Base-by-base conservation (phyloP, 2,113 vertebrate genomes). In the Chloropsis hardwickii region DNA sequence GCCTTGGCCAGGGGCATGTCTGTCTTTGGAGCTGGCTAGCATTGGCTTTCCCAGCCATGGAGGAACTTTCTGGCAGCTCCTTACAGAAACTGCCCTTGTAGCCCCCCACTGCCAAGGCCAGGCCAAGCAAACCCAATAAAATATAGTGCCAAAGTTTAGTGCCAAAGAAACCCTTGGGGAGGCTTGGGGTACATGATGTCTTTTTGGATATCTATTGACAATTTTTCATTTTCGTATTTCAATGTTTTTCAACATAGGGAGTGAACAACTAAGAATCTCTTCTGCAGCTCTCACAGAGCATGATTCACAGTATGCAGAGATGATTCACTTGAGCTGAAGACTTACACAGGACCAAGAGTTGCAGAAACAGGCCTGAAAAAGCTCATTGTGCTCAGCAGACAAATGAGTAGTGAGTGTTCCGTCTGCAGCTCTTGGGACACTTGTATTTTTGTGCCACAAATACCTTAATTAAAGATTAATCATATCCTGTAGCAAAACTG, bases 401-500 rank as follows among this genome's bases (percentile, higher is more conserved):
- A 87, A 84, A 80, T 47, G 11, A 88, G 74, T 48, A 86, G 8
- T 0, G 2, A 81, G 22, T 60, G 54, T 83, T 80, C 78, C 58
- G 18, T 35, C 54, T 90, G 18, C 28, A 86, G 0, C 67, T 78
- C 85, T 73, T 81, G 72, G 79, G 76, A 74, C 28, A 45, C 31
- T 70, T 83, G 45, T 48, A 74, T 95, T 88, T 71, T 53, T 86
- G 31, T 93, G 51, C 18, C 79, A 94, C 64, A 86, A 93, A 93
- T 81, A 60, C 23, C 31, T 86, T 83, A 37, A 92, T 90, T 88
- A 93, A 96, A 88, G 47, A 90, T 90, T 94, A 86, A 95, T 90
- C 35, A 20, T 60, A 65, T 71, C 51, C 88, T 88, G 56, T 86
- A 84, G 18, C 44, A 90, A 86, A 96, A 53, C 39, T 94, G 45